Evolutionary conservation across 2,113 vertebrate genomes (phyloP), one percentile per base, ranked within the genome.

Genomic region (Nycticryphes semicollaris): DNA sequence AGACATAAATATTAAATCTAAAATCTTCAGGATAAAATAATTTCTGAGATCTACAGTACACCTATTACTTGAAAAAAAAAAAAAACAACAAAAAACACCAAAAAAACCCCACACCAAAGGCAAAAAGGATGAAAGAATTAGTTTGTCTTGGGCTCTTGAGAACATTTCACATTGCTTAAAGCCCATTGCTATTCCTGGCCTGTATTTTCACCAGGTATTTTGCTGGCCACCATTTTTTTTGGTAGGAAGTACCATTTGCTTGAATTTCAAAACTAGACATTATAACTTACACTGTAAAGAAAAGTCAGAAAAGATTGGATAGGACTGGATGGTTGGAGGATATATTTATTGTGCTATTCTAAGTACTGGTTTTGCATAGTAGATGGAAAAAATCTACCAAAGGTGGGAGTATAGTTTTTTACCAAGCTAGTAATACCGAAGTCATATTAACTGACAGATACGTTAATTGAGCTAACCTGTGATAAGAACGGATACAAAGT

Each of bases 1-100:
- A 62, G 63, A 69, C 39, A 79, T 76, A 93, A 96, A 94, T 93
- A 69, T 73, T 75, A 90, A 70, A 84, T 81, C n/a, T 48, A 45
- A 94, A 95, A 59, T 53, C 67, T 67, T 48, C 14, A 47, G 37
- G 41, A 57, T 57, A 90, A 83, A 10, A 43, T 77, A 0, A 63
- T 70, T 86, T 73, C 88, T 77, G 50, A 77, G 37, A 37, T 9
- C 17, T 56, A 48, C 0, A 0, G 9, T 79, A 76, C 39, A 51
- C 30, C 25, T 47, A 22, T 35, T 60, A 60, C 31, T 33, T 37
- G 15, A 4, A 31, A 50, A 60, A 30, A 27, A 56, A 57, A 62
- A 10, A 15, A 67, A 12, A 14, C 15, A 37, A 31, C 17, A 15
- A 35, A 19, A 19, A 12, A 10, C 13, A 2, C 15, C 17, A 15